Evolutionary conservation across 2,888 invertebrate genomes (phyloP).

Genomic region (Meliscaeva auricollis): DNA sequence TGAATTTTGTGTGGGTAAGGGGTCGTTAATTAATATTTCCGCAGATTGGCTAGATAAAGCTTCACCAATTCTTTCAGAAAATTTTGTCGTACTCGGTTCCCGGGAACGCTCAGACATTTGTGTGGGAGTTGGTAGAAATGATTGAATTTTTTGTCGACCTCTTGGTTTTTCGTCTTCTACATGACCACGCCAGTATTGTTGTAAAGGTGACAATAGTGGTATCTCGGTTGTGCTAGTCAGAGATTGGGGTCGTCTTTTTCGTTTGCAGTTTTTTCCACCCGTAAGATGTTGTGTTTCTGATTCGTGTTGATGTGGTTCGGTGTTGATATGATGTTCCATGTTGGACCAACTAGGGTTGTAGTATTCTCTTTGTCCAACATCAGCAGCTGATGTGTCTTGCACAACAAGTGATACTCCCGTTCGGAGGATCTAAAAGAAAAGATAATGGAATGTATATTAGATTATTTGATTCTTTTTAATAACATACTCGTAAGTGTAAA

Average conservation of each 20-base stretch:
- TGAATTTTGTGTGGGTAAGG: slow-evolving; percentile 9
- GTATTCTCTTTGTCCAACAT: slow-evolving; percentile 59
- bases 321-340: slow-evolving; percentile 35
- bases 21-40: background rate
- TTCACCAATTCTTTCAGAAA: slow-evolving; percentile 65
- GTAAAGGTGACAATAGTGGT: slow-evolving; percentile 39
- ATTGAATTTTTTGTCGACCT: slow-evolving; percentile 26
- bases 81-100: slow-evolving; percentile 63
- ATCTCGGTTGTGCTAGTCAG: slow-evolving; percentile 77
- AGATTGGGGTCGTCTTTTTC: slow-evolving; percentile 87
- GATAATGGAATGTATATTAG: background rate
- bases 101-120: slow-evolving; percentile 56
- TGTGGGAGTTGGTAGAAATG: slow-evolving; percentile 26
- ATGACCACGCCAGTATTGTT: slow-evolving; percentile 83
- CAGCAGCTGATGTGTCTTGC: slow-evolving; percentile 58
- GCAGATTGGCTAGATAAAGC: slow-evolving; percentile 29
- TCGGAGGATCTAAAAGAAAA: slow-evolving; percentile 47
- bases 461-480: too few species aligned
- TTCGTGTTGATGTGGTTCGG: slow-evolving; percentile 36
- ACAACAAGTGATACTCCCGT: slow-evolving; percentile 45
- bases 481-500: too few species aligned
- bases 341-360: slow-evolving; percentile 65
- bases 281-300: slow-evolving; percentile 79
- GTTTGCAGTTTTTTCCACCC: slow-evolving; percentile 85
- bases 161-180: slow-evolving; percentile 81